phyloP scores from a whole-genome alignment of 1,140 invertebrate genomes.

The Drosophila grimshawi region DNA sequence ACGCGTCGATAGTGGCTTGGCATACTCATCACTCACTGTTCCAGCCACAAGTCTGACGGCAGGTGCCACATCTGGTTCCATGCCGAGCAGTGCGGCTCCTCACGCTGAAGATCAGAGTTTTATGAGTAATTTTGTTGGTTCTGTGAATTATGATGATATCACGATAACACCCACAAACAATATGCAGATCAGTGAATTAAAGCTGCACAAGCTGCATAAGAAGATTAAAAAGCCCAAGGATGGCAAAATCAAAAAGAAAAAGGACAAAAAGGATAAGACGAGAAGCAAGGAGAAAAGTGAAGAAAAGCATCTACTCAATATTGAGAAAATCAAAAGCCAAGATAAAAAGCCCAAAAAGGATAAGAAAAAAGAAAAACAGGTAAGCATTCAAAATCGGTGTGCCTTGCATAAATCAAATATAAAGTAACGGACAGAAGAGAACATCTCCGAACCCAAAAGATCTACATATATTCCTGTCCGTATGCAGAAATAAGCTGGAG shows the following conservation, averaged over 20 bases:
- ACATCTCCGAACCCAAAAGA: no score
- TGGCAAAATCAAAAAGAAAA: constrained; percentile 90
- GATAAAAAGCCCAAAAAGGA: constrained; percentile 86
- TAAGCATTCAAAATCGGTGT: constrained; percentile 12
- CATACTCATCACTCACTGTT: constrained; percentile 55
- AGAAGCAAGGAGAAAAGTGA: constrained; percentile 86
- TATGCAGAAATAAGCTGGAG: no score
- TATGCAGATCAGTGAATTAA: constrained; percentile 52
- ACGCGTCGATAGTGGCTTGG: constrained; percentile 48
- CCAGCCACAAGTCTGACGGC: constrained; percentile 53
- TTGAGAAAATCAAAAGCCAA: constrained; percentile 86
- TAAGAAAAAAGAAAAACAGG: constrained; percentile 86
- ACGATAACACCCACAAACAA: constrained; percentile 62
- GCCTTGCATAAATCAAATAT: not conserved
- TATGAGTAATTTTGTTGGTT: constrained; percentile 21
- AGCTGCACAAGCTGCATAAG: constrained; percentile 88
- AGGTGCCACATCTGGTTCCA: constrained; percentile 57
- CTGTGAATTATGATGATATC: constrained; percentile 58
- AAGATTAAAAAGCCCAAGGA: constrained; percentile 90
- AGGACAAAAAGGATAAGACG: constrained; percentile 90
- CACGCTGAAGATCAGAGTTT: constrained; percentile 34
- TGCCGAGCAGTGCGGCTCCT: not conserved
- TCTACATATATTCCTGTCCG: no score
- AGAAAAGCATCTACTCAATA: constrained; percentile 6
- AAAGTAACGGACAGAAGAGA: no score